Base-by-base conservation (phyloP, 2,797 vertebrate species). In the Parauchenoglanis punctatus region DNA sequence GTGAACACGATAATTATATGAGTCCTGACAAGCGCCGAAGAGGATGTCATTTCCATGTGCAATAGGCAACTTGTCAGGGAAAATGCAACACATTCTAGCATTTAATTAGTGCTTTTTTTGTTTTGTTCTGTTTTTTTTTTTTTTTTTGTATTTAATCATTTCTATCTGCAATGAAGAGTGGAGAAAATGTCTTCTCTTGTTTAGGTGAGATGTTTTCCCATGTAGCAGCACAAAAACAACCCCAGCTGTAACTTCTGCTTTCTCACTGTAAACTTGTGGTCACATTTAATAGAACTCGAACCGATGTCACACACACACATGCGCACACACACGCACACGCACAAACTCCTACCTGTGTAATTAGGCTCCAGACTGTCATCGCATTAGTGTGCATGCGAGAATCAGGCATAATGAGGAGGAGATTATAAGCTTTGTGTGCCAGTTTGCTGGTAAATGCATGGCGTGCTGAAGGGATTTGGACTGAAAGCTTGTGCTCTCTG, bases 361-460 rank as follows among this genome's bases (percentile, higher is more conserved):
- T 95, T 91, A 93, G 90, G 90, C 89, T 82, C 88, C 91, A 90
- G 86, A 90, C 91, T 95, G 94, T 94, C 94, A 94, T 95, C 95
- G 93, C 94, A 94, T 94, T 93, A 94, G 93, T 91, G 91, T 93
- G 93, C 94, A 93, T 94, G 93, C 91, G 91, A 93, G 94, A 95
- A 95, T 94, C 91, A 91, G 89, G 91, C 92, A 91, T 95, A 95
- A 95, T 95, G 94, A 95, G 93, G 87, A 88, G 80, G 91, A 94
- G 94, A 95, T 95, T 94, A 95, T 92, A 94, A 94, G 94, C 94
- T 95, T 96, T 95, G 94, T 95, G 93, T 93, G 94, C 95, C 93
- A 92, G 94, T 95, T 95, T 95, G 94, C 93, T 93, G 92, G 94
- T 94, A 94, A 95, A 95, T 93, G 92, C 90, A 88, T 49, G 89